Conservation (phyloP, 1,140 invertebrate species). For the Leptonema lineaticorne region DNA sequence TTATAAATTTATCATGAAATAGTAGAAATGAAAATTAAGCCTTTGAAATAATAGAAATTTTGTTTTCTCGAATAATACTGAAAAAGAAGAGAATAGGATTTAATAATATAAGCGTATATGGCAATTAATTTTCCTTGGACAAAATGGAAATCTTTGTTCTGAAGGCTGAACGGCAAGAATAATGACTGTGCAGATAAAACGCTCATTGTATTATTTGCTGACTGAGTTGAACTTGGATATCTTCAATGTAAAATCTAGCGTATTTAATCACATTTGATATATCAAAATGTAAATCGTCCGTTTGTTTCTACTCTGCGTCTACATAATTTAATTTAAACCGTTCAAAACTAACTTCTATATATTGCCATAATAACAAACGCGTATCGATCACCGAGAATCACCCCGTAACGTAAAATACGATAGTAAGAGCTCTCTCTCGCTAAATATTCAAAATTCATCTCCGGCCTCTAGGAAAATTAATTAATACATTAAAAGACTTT, state of each 20-base stretch:
- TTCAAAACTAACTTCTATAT: too few relatives aligned
- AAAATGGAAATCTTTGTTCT: slow-evolving; percentile 14
- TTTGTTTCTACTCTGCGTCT: too few relatives aligned
- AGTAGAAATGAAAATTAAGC: too few relatives aligned
- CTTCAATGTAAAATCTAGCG: slow-evolving; percentile 3
- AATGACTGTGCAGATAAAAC: slow-evolving; percentile 13
- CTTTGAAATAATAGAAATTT: background rate
- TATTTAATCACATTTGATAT: slow-evolving; percentile 15
- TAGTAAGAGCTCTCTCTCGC: too few relatives aligned
- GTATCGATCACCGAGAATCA: too few relatives aligned
- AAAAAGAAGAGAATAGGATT: slow-evolving; percentile 5
- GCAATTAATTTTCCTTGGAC: slow-evolving; percentile 4
- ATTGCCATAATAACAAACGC: too few relatives aligned
- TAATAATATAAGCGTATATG: slow-evolving; percentile 13
- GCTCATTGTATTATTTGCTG: slow-evolving; percentile 8
- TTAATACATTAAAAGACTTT: too few relatives aligned
- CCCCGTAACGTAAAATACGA: too few relatives aligned
- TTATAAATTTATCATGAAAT: too few relatives aligned
- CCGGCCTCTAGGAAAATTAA: too few relatives aligned
- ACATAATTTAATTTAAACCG: too few relatives aligned
- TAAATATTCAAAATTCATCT: too few relatives aligned
- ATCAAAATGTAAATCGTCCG: background rate
- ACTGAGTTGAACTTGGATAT: background rate
- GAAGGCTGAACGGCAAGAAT: slow-evolving; percentile 6
- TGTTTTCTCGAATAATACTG: slow-evolving; percentile 12